Evolutionary conservation across 92 coral and sea anemone genomes (phyloP).

Genomic region (Virgularia gustaviana): DNA sequence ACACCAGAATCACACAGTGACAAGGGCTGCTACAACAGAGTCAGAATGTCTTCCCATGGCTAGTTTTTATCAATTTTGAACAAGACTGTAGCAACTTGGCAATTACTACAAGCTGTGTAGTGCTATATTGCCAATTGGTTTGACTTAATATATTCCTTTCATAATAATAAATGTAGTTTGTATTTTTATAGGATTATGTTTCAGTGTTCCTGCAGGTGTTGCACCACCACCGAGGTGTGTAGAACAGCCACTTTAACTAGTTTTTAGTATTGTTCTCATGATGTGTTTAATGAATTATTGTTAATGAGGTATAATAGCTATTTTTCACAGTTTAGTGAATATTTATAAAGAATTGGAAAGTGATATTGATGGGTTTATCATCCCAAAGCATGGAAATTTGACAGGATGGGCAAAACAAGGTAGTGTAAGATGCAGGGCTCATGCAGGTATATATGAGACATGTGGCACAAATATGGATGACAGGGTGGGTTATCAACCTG

Average conservation of each 20-base stretch:
- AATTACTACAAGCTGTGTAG: not conserved
- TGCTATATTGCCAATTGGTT: no score
- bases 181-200: slow-evolving; percentile 68
- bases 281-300: not conserved
- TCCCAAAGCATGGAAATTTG: slow-evolving; percentile 91
- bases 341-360: slow-evolving; percentile 75
- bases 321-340: slow-evolving; percentile 75
- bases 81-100: not conserved
- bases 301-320: not conserved
- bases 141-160: no score
- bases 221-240: slow-evolving; percentile 81
- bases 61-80: no score
- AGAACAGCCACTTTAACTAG: not conserved
- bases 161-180: no score
- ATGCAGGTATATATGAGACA: not conserved
- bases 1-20: no score
- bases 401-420: slow-evolving; percentile 99
- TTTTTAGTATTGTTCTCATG: not conserved
- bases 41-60: no score
- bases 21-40: no score
- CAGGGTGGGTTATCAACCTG: no score
- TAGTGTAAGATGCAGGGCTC: not conserved
- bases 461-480: no score
- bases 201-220: slow-evolving; percentile 92
- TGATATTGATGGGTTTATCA: slow-evolving; percentile 78